Percentiles rank a stretch among this genome's conserved stretches.
Evolutionary conservation across 2,797 vertebrate genomes (phyloP).

Genomic region (Chelon auratus): DNA sequence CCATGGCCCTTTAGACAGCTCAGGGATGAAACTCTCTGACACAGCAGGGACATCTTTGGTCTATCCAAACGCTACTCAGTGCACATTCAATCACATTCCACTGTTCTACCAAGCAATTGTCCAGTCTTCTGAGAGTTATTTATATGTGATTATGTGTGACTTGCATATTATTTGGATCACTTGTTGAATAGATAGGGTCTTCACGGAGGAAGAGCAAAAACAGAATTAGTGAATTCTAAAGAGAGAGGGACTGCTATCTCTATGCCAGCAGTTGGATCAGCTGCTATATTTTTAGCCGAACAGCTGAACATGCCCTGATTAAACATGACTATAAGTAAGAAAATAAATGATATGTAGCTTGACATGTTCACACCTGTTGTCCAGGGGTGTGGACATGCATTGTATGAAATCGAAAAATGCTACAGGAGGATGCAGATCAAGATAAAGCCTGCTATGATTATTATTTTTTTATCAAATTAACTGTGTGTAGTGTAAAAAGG

Average conservation of each 20-base stretch:
- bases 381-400: not conserved
- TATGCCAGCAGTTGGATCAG: not conserved
- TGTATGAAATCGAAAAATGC: not conserved
- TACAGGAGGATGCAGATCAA: not conserved
- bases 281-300: slow-evolving; percentile 24
- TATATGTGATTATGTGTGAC: slow-evolving; percentile 3
- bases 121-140: slow-evolving; percentile 13
- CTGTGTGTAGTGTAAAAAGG: not conserved
- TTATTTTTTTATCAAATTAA: not conserved
- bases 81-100: slow-evolving; percentile 34
- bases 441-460: not conserved
- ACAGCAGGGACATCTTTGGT: slow-evolving; percentile 18
- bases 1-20: slow-evolving; percentile 28
- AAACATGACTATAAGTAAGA: slow-evolving; percentile 9
- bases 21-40: slow-evolving; percentile 32
- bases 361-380: not conserved
- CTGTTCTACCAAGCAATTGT: slow-evolving; percentile 10
- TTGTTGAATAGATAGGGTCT: not conserved
- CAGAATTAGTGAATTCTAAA: not conserved
- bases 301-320: not conserved
- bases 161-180: not conserved
- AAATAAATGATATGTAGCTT: not conserved
- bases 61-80: slow-evolving; percentile 11
- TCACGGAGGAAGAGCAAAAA: not conserved
- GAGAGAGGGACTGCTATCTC: not conserved